Evolutionary conservation across 2,888 invertebrate species (phyloP), one percentile per base, ranked within the genome.

Genomic region (Dexiosoma caninum): DNA sequence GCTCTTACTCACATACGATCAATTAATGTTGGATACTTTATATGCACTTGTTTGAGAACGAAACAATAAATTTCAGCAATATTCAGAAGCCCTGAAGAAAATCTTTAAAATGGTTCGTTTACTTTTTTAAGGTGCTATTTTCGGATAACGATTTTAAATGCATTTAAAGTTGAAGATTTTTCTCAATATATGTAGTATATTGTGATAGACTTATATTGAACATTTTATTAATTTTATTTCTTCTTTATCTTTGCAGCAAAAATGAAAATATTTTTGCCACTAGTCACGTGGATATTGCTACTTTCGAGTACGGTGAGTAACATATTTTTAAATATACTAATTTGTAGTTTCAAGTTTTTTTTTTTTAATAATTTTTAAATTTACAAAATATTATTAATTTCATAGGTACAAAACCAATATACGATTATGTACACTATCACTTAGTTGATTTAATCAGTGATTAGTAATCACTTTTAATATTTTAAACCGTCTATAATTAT

Each of bases 221-320:
- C 82, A 82, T 40, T 82, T 84, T 84, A 85, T 83, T 71, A 72
- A 72, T 82, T 78, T 82, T 82, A n/a, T n/a, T 4, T 81, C 81
- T 84, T 87, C 89, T 89, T 89, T 91, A 91, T 92, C 92, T 91
- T 95, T 95, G 83, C 94, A 96, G 96, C 95, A 93, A 96, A 94
- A 93, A 96, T 96, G 96, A 95, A 95, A 94, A 94, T 94, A 93
- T 94, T 95, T 94, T 94, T 95, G 94, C 95, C 95, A 93, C 94
- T 95, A 92, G 95, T 96, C 94, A 95, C 94, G 92, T 96, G 96
- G 96, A 94, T 95, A 93, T 93, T 95, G 92, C 93, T 95, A 92
- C 93, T 93, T 92, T 93, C 93, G 91, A 93, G 93, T 93, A 93
- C 94, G 92, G 95, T 96, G 91, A 95, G 95, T 94, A 85, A 78